A percentile compares a stretch with the other conserved stretches of the same genome.
Conservation (phyloP, 2,113 vertebrate genomes). For the Crotalus viridis region DNA sequence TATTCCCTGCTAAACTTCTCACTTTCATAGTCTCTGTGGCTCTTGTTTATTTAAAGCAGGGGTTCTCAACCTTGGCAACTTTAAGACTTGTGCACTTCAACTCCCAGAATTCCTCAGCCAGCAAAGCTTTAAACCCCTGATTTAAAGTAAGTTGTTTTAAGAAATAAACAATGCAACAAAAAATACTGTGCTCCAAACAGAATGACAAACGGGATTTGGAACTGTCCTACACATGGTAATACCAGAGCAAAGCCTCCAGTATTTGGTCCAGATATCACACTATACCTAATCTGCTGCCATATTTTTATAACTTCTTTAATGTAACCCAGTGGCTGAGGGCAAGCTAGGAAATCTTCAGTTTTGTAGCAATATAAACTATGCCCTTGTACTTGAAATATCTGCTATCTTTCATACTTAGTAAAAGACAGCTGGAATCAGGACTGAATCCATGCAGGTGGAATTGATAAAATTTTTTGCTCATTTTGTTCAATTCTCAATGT, state of each 20-base stretch:
- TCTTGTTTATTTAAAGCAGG: neutral
- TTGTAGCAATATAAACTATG: slow-evolving; percentile 7
- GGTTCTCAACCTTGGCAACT: too few relatives aligned
- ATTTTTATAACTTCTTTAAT: neutral
- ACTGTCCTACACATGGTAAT: neutral
- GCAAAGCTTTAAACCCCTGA: too few relatives aligned
- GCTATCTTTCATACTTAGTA: neutral
- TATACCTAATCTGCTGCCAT: neutral
- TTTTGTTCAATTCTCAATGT: neutral
- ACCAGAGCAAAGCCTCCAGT: neutral
- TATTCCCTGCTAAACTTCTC: neutral
- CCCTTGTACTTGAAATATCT: slow-evolving; percentile 2
- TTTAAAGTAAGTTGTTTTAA: neutral
- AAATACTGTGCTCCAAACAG: neutral
- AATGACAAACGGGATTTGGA: neutral
- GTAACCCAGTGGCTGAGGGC: neutral
- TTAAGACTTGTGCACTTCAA: too few relatives aligned
- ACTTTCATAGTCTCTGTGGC: neutral
- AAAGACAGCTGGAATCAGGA: neutral
- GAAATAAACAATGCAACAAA: neutral
- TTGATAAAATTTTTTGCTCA: neutral
- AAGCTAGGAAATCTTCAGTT: neutral
- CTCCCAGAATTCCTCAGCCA: too few relatives aligned
- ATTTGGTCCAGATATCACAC: neutral
- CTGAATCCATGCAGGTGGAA: neutral